Conservation (phyloP, 1,140 invertebrate genomes). For the Prorops nasuta region DNA sequence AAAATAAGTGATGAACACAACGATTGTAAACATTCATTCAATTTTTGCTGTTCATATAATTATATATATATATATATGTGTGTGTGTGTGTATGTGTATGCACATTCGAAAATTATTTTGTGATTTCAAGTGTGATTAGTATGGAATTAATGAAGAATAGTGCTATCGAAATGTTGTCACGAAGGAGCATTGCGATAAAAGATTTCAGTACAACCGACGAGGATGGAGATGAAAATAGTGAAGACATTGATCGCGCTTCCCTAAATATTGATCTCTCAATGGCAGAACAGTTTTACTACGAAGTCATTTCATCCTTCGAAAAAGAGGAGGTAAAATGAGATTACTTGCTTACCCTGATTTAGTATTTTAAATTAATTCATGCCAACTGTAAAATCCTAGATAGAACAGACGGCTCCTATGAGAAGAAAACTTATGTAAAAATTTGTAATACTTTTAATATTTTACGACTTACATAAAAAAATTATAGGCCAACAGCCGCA, state of each 20-base stretch:
- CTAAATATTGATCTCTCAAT: constrained; percentile 51
- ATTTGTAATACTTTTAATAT: too few species aligned
- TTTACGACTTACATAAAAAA: too few species aligned
- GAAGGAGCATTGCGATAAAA: constrained; percentile 45
- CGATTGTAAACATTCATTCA: too few species aligned
- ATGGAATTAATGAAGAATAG: constrained; percentile 51
- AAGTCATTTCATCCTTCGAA: constrained; percentile 52
- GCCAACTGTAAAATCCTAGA: too few species aligned
- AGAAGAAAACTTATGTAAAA: too few species aligned
- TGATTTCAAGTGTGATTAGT: constrained; percentile 5
- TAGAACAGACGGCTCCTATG: too few species aligned
- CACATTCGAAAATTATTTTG: too few species aligned
- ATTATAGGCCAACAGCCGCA: too few species aligned
- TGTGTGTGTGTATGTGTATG: not conserved
- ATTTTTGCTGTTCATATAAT: too few species aligned
- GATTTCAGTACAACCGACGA: constrained; percentile 38
- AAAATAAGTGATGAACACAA: too few species aligned
- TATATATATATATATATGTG: too few species aligned
- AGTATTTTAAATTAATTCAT: too few species aligned
- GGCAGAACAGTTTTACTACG: constrained; percentile 54
- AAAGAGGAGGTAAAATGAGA: constrained; percentile 41
- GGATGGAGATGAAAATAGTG: constrained; percentile 10
- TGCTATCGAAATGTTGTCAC: constrained; percentile 50
- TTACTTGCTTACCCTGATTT: constrained; percentile 15
- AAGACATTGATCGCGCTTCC: constrained; percentile 35